Evolutionary conservation across 2,888 invertebrate species (phyloP).

Genomic region (Agriopis aurantiaria): DNA sequence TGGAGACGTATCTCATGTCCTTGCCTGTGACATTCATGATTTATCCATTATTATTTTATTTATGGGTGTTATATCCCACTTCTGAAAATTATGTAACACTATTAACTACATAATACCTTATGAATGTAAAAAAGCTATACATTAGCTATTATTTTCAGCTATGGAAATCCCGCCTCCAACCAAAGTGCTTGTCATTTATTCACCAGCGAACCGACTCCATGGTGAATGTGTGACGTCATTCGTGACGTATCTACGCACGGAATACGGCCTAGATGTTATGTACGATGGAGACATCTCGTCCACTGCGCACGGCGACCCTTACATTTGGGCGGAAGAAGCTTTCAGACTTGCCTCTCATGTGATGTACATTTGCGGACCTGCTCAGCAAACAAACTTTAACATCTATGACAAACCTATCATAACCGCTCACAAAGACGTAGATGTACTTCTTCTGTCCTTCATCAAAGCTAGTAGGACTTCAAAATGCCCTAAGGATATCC

Average conservation of each 20-base stretch:
- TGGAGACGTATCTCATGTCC: too few relatives aligned
- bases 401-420: slow-evolving; percentile 78
- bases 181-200: slow-evolving; percentile 75
- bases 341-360: slow-evolving; percentile 69
- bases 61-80: too few relatives aligned
- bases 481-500: slow-evolving; percentile 62
- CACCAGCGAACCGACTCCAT: slow-evolving; percentile 71
- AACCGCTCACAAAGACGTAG: slow-evolving; percentile 68
- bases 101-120: too few relatives aligned
- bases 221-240: slow-evolving; percentile 75
- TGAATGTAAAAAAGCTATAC: too few relatives aligned
- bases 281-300: slow-evolving; percentile 72
- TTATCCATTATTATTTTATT: too few relatives aligned
- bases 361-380: slow-evolving; percentile 74
- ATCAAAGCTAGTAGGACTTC: slow-evolving; percentile 59
- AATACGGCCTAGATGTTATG: slow-evolving; percentile 75
- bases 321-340: slow-evolving; percentile 74
- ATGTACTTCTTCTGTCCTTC: slow-evolving; percentile 64
- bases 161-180: slow-evolving; percentile 72
- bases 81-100: too few relatives aligned
- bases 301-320: slow-evolving; percentile 73
- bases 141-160: slow-evolving; percentile 56
- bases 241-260: slow-evolving; percentile 69
- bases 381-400: slow-evolving; percentile 68
- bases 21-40: too few relatives aligned